A percentile compares a stretch with the other conserved stretches of the same genome.
Evolutionary conservation across 2,888 invertebrate genomes (phyloP).

Genomic region (Idaea dimidiata): DNA sequence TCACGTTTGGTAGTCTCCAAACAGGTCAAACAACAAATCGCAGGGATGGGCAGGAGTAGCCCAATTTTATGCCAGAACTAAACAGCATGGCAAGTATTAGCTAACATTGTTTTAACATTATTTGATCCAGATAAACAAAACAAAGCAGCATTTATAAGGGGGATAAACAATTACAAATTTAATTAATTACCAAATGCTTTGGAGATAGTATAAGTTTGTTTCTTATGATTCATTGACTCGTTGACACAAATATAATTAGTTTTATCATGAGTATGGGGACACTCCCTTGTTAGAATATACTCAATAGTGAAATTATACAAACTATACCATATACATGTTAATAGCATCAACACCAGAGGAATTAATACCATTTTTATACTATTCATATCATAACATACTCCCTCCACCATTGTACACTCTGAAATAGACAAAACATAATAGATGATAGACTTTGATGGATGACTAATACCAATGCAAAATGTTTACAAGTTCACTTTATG

Average conservation of each 20-base stretch:
- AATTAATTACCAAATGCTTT: not conserved
- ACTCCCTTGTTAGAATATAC: conserved; percentile 55
- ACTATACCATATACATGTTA: conserved; percentile 37
- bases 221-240: not conserved
- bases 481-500: not conserved
- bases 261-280: not conserved
- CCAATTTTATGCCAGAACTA: too few species aligned
- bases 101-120: conserved; percentile 7
- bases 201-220: not conserved
- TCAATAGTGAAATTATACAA: conserved; percentile 32
- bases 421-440: conserved; percentile 46
- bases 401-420: conserved; percentile 61
- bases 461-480: not conserved
- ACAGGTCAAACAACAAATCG: too few species aligned
- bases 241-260: not conserved
- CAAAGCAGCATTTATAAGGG: not conserved
- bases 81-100: too few species aligned
- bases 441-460: not conserved
- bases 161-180: not conserved
- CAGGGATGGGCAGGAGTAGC: too few species aligned
- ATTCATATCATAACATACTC: conserved; percentile 39
- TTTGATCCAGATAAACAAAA: not conserved
- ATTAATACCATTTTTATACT: conserved; percentile 46
- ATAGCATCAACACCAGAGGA: conserved; percentile 44
- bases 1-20: too few species aligned